phyloP scores from a whole-genome alignment of 2,797 vertebrate species.

The Novumbra hubbsi region DNA sequence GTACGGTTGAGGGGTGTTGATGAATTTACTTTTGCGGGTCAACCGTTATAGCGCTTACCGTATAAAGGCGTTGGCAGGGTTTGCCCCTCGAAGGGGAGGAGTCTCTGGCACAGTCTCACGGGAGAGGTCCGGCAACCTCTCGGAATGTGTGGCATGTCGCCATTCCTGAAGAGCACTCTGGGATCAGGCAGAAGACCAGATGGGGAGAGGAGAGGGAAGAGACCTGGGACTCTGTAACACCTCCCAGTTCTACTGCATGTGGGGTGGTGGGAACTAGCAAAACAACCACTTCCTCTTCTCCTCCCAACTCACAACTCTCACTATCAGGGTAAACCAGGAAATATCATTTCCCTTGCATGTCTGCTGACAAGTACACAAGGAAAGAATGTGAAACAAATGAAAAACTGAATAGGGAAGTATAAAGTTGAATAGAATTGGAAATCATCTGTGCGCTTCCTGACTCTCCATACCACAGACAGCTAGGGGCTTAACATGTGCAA shows the following conservation, averaged over 20 bases:
- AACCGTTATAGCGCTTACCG: background rate
- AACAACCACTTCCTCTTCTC: background rate
- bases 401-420: background rate
- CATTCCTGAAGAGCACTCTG: constrained; percentile 57
- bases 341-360: background rate
- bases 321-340: background rate
- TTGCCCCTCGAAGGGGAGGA: constrained; percentile 16
- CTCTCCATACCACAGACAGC: background rate
- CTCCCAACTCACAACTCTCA: background rate
- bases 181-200: background rate
- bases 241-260: background rate
- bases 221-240: background rate
- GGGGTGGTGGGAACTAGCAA: background rate
- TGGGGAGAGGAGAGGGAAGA: background rate
- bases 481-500: background rate
- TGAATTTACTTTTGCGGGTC: background rate
- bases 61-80: background rate
- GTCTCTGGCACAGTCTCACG: constrained; percentile 41
- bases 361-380: background rate
- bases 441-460: background rate
- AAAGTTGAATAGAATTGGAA: background rate
- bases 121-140: constrained; percentile 41
- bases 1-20: background rate
- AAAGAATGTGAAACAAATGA: background rate
- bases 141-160: constrained; percentile 63